These are phyloP conservation scores for Hycleus cichorii DNA, from an alignment of 1,140 invertebrate genomes.

Conservation along the genomic window DNA sequence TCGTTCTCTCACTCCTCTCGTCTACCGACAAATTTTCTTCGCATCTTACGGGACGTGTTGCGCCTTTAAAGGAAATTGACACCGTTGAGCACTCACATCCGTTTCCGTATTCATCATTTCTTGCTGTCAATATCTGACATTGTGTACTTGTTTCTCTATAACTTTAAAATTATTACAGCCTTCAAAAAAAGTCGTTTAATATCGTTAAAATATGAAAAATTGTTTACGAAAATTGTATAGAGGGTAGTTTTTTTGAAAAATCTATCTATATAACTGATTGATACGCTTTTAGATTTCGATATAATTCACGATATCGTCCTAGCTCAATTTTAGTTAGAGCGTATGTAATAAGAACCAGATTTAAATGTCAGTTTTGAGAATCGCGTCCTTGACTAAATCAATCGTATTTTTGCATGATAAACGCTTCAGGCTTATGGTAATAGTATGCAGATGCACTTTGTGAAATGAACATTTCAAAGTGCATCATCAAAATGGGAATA, in stretches of 20 bases:
- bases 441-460: conserved; percentile 25
- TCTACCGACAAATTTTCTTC: neutral
- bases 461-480: conserved; percentile 25
- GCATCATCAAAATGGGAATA: conserved; percentile 1
- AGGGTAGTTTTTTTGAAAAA: too few species aligned
- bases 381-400: conserved; percentile 9
- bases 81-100: conserved; percentile 12
- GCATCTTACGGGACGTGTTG: neutral
- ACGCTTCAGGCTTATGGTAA: conserved; percentile 18
- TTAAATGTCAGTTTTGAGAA: neutral
- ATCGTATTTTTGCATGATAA: conserved; percentile 23
- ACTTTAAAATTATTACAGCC: neutral
- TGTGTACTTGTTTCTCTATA: neutral
- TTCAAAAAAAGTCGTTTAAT: too few species aligned
- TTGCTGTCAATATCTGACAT: neutral
- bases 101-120: conserved; percentile 12
- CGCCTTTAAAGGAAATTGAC: conserved; percentile 13
- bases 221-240: too few species aligned
- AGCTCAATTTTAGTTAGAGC: conserved; percentile 6
- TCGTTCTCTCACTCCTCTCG: neutral
- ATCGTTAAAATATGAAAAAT: too few species aligned
- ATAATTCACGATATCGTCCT: too few species aligned
- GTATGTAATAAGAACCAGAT: conserved; percentile 14
- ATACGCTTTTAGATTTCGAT: too few species aligned
- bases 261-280: too few species aligned